Conservation (phyloP, 2,113 vertebrate species). For the Leucoraja erinaceus region DNA sequence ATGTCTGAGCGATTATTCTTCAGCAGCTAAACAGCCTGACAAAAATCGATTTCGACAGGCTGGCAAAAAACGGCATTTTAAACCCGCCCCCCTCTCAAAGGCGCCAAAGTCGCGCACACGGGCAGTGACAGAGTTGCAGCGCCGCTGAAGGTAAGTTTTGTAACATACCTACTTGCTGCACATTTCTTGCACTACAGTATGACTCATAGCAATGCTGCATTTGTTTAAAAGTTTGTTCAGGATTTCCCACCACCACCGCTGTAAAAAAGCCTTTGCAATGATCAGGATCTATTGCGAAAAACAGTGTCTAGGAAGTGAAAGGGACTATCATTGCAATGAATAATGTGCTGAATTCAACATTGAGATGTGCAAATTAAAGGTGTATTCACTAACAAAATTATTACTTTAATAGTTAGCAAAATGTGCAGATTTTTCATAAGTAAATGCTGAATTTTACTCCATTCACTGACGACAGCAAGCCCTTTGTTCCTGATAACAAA, state of each 20-base stretch:
- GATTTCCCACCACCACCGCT: not conserved
- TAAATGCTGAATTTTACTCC: not conserved
- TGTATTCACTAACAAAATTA: not conserved
- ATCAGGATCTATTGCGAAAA: not conserved
- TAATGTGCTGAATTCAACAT: not conserved
- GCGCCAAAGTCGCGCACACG: no score
- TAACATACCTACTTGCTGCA: no score
- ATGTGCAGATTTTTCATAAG: not conserved
- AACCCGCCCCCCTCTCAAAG: no score
- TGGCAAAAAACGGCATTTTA: no score
- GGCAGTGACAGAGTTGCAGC: no score
- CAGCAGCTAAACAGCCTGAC: no score
- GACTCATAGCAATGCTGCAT: not conserved
- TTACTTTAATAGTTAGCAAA: not conserved
- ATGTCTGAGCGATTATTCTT: no score
- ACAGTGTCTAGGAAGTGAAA: not conserved
- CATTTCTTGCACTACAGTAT: not conserved
- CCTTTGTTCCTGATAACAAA: not conserved
- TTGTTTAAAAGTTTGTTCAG: not conserved
- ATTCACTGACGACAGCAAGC: not conserved
- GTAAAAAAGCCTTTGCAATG: not conserved
- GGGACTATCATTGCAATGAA: not conserved
- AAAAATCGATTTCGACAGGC: no score
- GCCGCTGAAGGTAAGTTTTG: no score
- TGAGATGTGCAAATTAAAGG: not conserved